Evolutionary conservation across 1,140 invertebrate genomes (phyloP).

Genomic region (Hestina assimilis): DNA sequence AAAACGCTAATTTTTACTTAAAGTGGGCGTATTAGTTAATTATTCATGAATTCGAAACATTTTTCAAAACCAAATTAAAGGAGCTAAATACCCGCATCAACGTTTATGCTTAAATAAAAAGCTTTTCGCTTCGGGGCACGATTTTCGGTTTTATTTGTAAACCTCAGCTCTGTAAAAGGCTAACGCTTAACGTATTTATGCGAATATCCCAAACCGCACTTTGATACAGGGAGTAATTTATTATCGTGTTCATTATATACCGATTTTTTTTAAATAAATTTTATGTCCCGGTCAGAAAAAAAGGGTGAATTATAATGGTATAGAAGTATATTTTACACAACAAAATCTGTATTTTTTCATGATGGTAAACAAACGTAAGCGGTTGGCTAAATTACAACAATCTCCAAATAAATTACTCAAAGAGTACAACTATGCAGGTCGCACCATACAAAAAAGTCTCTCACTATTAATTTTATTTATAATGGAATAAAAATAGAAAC

Average conservation of each 20-base stretch:
- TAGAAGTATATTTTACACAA: background rate
- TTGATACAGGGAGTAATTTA: background rate
- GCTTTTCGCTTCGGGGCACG: background rate
- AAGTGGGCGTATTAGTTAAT: too few species aligned
- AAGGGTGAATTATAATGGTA: background rate
- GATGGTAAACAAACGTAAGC: background rate
- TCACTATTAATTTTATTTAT: too few species aligned
- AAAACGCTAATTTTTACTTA: too few species aligned
- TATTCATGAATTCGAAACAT: too few species aligned
- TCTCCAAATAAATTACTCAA: too few species aligned
- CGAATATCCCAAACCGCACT: background rate
- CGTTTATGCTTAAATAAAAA: background rate
- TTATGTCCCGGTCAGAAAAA: background rate
- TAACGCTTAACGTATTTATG: background rate
- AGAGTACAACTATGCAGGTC: too few species aligned
- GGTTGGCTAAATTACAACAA: background rate
- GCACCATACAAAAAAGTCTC: too few species aligned
- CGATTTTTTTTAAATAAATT: too few species aligned
- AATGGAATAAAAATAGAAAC: too few species aligned
- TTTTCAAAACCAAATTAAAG: too few species aligned
- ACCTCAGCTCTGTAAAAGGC: background rate
- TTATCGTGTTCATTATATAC: background rate
- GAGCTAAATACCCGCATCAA: background rate
- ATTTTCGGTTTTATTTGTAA: background rate
- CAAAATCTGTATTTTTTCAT: too few species aligned